phyloP scores from a whole-genome alignment of 1,140 invertebrate genomes.

The Bicyclus anynana region DNA sequence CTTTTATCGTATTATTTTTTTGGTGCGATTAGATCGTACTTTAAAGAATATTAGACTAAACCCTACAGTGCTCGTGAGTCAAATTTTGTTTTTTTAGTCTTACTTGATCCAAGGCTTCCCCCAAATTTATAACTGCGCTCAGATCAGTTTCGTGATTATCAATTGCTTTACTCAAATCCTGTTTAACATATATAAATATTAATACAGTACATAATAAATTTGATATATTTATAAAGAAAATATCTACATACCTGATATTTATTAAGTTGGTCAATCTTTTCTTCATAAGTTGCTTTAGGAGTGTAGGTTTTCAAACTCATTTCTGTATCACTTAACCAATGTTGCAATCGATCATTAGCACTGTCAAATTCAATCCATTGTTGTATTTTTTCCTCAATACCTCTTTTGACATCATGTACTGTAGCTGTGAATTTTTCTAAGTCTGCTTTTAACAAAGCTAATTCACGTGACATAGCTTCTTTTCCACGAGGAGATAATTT shows the following conservation, averaged over 20 bases:
- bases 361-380: conserved; percentile 96
- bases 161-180: conserved; percentile 87
- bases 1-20: conserved; percentile 5
- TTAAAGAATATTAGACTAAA: conserved; percentile 71
- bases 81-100: conserved; percentile 67
- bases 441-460: conserved; percentile 86
- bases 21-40: conserved; percentile 54
- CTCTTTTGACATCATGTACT: conserved; percentile 85
- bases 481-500: conserved; percentile 85
- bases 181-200: conserved; percentile 62
- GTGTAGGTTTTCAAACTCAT: conserved; percentile 91
- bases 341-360: conserved; percentile 88
- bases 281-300: conserved; percentile 89
- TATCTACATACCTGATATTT: conserved; percentile 88
- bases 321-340: conserved; percentile 93
- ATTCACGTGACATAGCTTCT: conserved; percentile 88
- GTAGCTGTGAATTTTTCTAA: conserved; percentile 89
- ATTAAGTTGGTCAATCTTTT: conserved; percentile 93
- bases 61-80: conserved; percentile 55
- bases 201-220: conserved; percentile 11
- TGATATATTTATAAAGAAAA: background rate
- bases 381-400: conserved; percentile 89
- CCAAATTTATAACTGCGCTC: conserved; percentile 84
- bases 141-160: conserved; percentile 84
- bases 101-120: conserved; percentile 92